Conservation (phyloP, 92 coral and sea anemone species). For the Plumapathes pennacea region DNA sequence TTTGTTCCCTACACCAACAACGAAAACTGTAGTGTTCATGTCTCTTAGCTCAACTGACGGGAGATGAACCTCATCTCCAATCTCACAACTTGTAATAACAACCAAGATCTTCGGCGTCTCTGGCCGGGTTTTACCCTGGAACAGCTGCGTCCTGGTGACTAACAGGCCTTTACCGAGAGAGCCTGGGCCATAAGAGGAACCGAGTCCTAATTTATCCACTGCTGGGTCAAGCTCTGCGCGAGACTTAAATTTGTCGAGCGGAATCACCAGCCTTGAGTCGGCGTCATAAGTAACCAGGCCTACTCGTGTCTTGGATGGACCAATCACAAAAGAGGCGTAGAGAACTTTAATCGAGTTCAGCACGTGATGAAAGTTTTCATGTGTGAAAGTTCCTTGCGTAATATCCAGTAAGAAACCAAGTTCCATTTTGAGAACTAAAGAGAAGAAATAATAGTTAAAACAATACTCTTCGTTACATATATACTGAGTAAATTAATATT, state of each 20-base stretch:
- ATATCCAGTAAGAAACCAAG: constrained; percentile 64
- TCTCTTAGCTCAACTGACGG: constrained; percentile 64
- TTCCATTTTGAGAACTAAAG: constrained; percentile 65
- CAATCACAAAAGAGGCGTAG: constrained; percentile 50
- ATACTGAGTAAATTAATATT: too few species aligned
- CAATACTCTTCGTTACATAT: neutral
- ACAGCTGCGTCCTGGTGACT: constrained; percentile 45
- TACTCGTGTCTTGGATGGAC: constrained; percentile 56
- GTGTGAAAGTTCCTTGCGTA: constrained; percentile 30
- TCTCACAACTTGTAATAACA: constrained; percentile 60
- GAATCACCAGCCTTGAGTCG: constrained; percentile 24
- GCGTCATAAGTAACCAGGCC: constrained; percentile 61
- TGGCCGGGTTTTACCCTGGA: constrained; percentile 57
- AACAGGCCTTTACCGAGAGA: constrained; percentile 60
- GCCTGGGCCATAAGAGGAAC: constrained; percentile 45
- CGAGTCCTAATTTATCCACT: constrained; percentile 35
- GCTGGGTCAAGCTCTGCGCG: constrained; percentile 42
- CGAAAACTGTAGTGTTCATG: constrained; percentile 57
- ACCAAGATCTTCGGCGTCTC: constrained; percentile 76
- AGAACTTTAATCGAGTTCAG: constrained; percentile 52
- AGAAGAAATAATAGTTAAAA: neutral
- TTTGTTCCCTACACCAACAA: constrained; percentile 68
- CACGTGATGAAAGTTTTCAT: constrained; percentile 44
- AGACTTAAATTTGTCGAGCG: constrained; percentile 52
- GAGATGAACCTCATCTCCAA: constrained; percentile 63